Evolutionary conservation across 2,113 vertebrate genomes (phyloP).

Genomic region (Vidua chalybeata): DNA sequence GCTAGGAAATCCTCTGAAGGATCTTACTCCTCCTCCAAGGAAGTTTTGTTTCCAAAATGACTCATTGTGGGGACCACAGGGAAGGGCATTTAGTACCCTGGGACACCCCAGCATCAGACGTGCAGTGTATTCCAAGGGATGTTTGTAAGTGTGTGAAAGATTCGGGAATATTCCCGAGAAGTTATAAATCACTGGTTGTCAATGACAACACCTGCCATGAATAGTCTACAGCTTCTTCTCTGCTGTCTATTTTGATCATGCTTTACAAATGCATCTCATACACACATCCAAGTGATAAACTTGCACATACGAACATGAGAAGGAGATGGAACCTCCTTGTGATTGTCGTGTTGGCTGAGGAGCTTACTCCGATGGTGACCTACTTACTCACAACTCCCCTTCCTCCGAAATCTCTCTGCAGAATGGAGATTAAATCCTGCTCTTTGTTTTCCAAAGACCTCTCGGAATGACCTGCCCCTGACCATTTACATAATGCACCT

Average conservation of each 20-base stretch:
- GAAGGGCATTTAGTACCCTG: not conserved
- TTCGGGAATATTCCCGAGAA: not conserved
- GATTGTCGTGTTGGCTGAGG: not conserved
- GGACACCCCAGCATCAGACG: not conserved
- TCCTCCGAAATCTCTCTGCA: not conserved
- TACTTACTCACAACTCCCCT: slow-evolving; percentile 28
- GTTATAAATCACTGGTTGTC: slow-evolving; percentile 40
- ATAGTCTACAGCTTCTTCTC: slow-evolving; percentile 41
- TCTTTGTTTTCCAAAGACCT: not conserved
- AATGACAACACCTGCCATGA: slow-evolving; percentile 62
- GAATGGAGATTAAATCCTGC: not conserved
- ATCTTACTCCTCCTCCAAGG: not conserved
- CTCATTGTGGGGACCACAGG: not conserved
- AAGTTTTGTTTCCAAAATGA: not conserved
- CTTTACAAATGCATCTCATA: slow-evolving; percentile 52
- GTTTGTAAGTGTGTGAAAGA: not conserved
- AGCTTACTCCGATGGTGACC: slow-evolving; percentile 13
- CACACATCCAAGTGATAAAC: slow-evolving; percentile 51
- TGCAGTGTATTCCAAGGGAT: not conserved
- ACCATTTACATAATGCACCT: not conserved
- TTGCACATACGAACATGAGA: slow-evolving; percentile 23
- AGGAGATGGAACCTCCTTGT: slow-evolving; percentile 32
- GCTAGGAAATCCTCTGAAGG: not conserved
- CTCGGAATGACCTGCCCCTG: not conserved
- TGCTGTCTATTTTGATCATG: slow-evolving; percentile 46